Evolutionary conservation across 2,797 vertebrate species (phyloP).

Genomic region (Lepus townsendii): DNA sequence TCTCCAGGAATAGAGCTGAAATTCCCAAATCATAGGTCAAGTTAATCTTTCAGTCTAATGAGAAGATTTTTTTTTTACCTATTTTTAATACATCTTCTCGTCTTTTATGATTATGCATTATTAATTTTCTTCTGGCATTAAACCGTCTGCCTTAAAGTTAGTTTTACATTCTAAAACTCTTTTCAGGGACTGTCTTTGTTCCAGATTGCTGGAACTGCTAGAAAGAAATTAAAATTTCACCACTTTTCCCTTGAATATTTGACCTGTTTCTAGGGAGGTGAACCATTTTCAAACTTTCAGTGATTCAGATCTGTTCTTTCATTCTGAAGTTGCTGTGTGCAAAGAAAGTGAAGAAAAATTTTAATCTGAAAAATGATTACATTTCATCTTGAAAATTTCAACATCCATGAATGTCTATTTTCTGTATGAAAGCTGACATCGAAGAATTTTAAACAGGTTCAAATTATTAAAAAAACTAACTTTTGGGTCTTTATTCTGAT

Average conservation of each 20-base stretch:
- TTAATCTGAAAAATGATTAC: constrained; percentile 34
- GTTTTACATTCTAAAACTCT: constrained; percentile 53
- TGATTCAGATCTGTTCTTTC: constrained; percentile 27
- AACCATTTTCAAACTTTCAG: constrained; percentile 26
- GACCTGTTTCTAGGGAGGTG: constrained; percentile 13
- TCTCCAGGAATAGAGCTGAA: background rate
- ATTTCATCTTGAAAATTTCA: constrained; percentile 18
- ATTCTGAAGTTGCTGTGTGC: constrained; percentile 1
- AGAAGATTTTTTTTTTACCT: background rate
- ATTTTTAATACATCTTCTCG: constrained; percentile 60
- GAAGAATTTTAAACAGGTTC: constrained; percentile 22
- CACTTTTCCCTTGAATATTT: constrained; percentile 39
- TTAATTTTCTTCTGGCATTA: constrained; percentile 35
- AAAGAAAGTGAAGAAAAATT: constrained; percentile 8
- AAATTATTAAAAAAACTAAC: background rate
- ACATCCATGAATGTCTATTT: constrained; percentile 9
- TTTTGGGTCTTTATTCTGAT: background rate
- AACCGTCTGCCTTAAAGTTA: constrained; percentile 13
- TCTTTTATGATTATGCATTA: constrained; percentile 45
- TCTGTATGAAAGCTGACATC: background rate
- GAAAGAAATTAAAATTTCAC: constrained; percentile 36
- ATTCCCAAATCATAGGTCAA: background rate
- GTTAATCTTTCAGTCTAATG: constrained; percentile 34
- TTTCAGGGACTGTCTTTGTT: constrained; percentile 6
- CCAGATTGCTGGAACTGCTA: background rate